Percentiles rank a stretch among this genome's conserved stretches.
These are phyloP conservation scores for Tympanuchus pallidicinctus DNA, from an alignment of 2,113 vertebrate genomes.

Conservation along the genomic window DNA sequence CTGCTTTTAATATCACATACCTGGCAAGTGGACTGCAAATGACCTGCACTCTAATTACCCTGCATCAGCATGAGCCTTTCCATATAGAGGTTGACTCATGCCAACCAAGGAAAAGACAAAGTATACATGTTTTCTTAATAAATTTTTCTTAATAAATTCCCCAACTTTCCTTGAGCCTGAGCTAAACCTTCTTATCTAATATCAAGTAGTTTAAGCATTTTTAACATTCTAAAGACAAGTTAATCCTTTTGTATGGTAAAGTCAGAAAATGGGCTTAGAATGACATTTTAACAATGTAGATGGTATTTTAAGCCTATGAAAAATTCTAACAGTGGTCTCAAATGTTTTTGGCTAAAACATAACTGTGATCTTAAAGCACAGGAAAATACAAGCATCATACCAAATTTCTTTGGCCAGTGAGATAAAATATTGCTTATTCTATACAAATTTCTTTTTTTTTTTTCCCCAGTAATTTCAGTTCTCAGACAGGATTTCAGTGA, in stretches of 20 bases:
- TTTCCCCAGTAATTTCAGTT: background rate
- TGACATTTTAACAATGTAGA: slow-evolving; percentile 60
- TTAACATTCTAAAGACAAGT: slow-evolving; percentile 65
- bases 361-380: background rate
- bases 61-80: slow-evolving; percentile 5
- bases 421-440: background rate
- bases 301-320: slow-evolving; percentile 56
- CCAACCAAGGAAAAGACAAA: background rate
- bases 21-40: slow-evolving; percentile 23
- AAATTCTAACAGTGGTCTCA: slow-evolving; percentile 54
- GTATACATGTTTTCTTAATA: slow-evolving; percentile 38
- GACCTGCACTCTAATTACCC: background rate
- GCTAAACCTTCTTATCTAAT: slow-evolving; percentile 67
- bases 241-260: slow-evolving; percentile 64
- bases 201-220: slow-evolving; percentile 66
- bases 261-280: slow-evolving; percentile 66
- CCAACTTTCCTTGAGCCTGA: slow-evolving; percentile 11
- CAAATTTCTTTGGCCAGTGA: background rate
- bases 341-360: slow-evolving; percentile 28
- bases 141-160: slow-evolving; percentile 58
- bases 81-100: background rate
- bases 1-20: background rate
- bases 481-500: background rate
- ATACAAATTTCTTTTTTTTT: background rate
- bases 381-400: background rate